Base-by-base conservation (phyloP, 30 jellyfish, hydroid and myxozoan genomes). In the Turritopsis rubra region DNA sequence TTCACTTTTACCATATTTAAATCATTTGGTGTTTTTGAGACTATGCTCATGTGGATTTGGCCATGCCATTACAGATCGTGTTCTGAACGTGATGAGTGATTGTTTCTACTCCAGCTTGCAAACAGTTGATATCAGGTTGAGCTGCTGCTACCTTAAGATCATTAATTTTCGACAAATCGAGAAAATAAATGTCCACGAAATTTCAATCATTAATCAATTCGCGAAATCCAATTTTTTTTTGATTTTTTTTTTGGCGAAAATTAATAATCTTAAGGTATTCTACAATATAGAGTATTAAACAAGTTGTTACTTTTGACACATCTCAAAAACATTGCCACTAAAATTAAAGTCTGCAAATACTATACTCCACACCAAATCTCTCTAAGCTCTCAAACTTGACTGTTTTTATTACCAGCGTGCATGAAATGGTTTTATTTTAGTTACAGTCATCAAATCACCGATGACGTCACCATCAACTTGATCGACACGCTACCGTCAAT, bases 21-120 rank as follows among this genome's bases (percentile, higher is more conserved):
- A 29, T 0, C 25, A 76, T 28, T 70, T 85, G 52, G 88, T 22
- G 53, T 71, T 29, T 71, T 52, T 85, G 79, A 52, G 72, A 71
- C 53, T 85, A n/a, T 54, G 84, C 54, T 85, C 93, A 16, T 79
- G 93, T 24, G 75, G 70, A 4, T 19, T 52, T 68, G 93, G 93
- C 18, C 54, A 22, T 68, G 93, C 93, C 17, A 75, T 85, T 54
- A 72, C 82, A 9, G 93, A 85, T 22, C 26, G 71, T 23, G 84
- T 85, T 4, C 18, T 79, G 85, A 19, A 53, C 28, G 26, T 29
- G 8, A 71, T 85, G 65, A 74, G 17, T 17, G 60, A 41, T 41
- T 16, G 82, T 1, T 7, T 13, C 30, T 27, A 68, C 21, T 71
- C 17, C 26, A 23, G 9, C 24, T 21, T 74, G 41, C 65, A 74